Evolutionary conservation across 1,140 invertebrate genomes (phyloP).

Genomic region (Psix sp.): DNA sequence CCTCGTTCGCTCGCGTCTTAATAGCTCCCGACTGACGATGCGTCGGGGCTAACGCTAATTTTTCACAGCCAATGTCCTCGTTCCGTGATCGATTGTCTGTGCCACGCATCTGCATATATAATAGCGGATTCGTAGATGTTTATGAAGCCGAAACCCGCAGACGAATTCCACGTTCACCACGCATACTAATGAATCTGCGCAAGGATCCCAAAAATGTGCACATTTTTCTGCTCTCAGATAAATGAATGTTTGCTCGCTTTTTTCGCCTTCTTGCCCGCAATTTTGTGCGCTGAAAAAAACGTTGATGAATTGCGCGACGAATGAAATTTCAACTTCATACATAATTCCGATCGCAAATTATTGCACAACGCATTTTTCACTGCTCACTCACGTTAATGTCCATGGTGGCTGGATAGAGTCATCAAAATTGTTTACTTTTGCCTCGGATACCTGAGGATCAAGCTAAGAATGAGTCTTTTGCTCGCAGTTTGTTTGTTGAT

Average conservation of each 20-base stretch:
- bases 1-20: conserved; percentile 17
- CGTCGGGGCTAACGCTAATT: conserved; percentile 23
- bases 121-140: conserved; percentile 26
- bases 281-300: conserved; percentile 1
- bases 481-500: too few relatives aligned
- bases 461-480: too few relatives aligned
- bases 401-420: too few relatives aligned
- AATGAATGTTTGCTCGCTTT: conserved; percentile 13
- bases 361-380: background rate
- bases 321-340: background rate
- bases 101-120: background rate
- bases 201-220: conserved; percentile 16
- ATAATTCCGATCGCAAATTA: background rate
- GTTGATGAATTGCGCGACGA: conserved; percentile 3
- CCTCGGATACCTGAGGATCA: too few relatives aligned
- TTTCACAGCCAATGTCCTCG: conserved; percentile 33
- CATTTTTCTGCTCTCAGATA: conserved; percentile 26
- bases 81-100: conserved; percentile 31
- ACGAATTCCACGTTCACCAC: conserved; percentile 46
- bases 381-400: too few relatives aligned
- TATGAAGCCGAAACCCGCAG: conserved; percentile 44
- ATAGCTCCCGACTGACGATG: conserved; percentile 25
- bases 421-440: too few relatives aligned
- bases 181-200: conserved; percentile 37
- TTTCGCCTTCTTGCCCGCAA: background rate